Evolutionary conservation across 2,113 vertebrate species (phyloP).

Genomic region (Micronycteris hirsuta): DNA sequence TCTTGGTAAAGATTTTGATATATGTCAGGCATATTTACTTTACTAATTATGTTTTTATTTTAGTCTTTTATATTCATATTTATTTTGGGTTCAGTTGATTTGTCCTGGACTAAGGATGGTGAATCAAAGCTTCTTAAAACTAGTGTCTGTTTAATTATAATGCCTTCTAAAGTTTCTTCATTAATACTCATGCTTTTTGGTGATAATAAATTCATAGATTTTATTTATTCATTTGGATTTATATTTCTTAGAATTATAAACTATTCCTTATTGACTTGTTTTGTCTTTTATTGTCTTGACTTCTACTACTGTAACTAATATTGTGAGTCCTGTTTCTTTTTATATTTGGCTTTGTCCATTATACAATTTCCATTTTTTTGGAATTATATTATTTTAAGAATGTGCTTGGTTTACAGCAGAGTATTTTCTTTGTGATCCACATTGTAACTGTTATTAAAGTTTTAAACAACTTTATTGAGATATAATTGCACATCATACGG

Average conservation of each 20-base stretch:
- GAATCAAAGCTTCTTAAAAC: background rate
- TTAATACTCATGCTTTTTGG: background rate
- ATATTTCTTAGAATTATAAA: background rate
- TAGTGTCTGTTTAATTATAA: background rate
- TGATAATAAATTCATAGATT: background rate
- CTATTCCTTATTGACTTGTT: background rate
- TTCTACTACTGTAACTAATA: background rate
- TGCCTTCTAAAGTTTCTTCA: background rate
- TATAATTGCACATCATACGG: background rate
- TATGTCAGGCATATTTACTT: background rate
- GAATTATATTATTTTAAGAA: background rate
- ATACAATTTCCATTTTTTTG: background rate
- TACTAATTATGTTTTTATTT: background rate
- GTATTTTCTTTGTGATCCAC: background rate
- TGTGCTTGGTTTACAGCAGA: background rate
- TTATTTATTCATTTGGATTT: background rate
- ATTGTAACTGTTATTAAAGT: background rate
- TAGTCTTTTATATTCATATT: too few species aligned
- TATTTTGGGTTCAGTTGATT: background rate
- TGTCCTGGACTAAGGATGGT: background rate
- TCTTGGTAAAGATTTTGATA: background rate
- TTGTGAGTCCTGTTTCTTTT: background rate
- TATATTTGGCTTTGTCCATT: background rate
- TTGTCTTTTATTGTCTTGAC: background rate
- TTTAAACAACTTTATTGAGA: background rate